phyloP scores from a whole-genome alignment of 2,113 vertebrate genomes.

The Takifugu bimaculatus region DNA sequence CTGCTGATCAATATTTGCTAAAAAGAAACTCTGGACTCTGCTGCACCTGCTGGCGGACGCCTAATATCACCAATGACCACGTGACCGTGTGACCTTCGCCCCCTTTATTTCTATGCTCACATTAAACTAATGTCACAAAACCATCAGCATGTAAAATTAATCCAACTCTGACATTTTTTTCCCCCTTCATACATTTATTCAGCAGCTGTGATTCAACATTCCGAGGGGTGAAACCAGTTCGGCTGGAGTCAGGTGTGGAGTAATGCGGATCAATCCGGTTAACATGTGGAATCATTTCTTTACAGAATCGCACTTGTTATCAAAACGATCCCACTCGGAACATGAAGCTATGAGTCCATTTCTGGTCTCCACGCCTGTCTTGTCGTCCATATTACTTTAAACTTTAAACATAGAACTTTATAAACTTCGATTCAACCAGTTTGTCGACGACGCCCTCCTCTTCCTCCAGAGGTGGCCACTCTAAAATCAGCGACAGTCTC shows the following conservation, averaged over 20 bases:
- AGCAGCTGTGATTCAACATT: constrained; percentile 16
- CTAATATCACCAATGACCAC: constrained; percentile 2
- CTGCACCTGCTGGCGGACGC: neutral
- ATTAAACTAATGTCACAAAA: constrained; percentile 27
- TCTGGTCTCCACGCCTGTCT: neutral
- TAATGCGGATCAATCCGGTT: too few relatives aligned
- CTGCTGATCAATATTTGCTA: too few relatives aligned
- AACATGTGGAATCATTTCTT: neutral
- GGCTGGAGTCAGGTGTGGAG: constrained; percentile 10
- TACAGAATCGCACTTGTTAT: neutral
- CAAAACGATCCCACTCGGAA: neutral
- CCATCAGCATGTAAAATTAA: constrained; percentile 11
- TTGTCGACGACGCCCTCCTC: constrained; percentile 13
- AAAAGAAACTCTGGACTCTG: too few relatives aligned
- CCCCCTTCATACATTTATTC: constrained; percentile 21
- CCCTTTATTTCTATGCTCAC: constrained; percentile 46
- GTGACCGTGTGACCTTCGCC: constrained; percentile 1
- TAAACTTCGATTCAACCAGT: neutral
- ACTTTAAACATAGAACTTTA: too few relatives aligned
- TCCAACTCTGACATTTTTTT: constrained; percentile 8
- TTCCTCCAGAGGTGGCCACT: constrained; percentile 32
- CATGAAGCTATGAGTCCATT: neutral
- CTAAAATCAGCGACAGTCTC: neutral
- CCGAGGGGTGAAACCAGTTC: constrained; percentile 16
- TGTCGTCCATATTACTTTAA: too few relatives aligned